Base-by-base conservation (phyloP, 2,888 invertebrate genomes). In the Andrena marginata region DNA sequence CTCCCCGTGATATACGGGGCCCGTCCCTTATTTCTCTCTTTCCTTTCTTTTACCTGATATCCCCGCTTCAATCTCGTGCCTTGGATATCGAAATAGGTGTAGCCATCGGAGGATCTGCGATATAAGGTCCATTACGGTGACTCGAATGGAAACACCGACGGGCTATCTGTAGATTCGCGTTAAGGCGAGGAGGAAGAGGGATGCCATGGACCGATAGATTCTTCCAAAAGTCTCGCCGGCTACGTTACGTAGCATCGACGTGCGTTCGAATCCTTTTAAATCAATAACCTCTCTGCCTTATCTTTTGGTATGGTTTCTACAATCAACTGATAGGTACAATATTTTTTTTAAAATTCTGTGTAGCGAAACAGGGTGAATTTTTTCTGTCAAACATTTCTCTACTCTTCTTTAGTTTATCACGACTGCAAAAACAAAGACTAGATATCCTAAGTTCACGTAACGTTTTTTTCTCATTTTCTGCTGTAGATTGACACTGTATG, bases 71-170 rank as follows among this genome's bases (percentile, higher is more conserved):
- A 71, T 77, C 77, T 77, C 65, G 60, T 20, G 33, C 48, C 70
- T 10, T 8, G 71, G 71, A 69, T 72, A 60, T 56, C 56, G 74
- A 56, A 80, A 75, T 72, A 65, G 72, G 59, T 10, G 68, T 67
- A 54, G 51, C 65, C 54, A 67, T 68, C 63, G 62, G 42, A 77
- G 64, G 64, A 72, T 59, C 72, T 26, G 64, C 77, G 72, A 80
- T 77, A 80, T 64, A 75, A 82, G 82, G 67, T 71, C 75, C 62
- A 80, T 82, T 70, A 60, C 63, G 33, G 29, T 68, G 71, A 63
- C 60, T 51, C 67, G 63, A 75, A 82, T 73, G 69, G 73, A 78
- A 72, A 56, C 68, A 77, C 69, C 68, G 54, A 67, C 77, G 65
- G 20, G 69, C 48, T 68, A 74, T 78, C 63, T 64, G 68, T 33